phyloP scores from a whole-genome alignment of 2,888 invertebrate genomes.

The Hoplodrina blanda region DNA sequence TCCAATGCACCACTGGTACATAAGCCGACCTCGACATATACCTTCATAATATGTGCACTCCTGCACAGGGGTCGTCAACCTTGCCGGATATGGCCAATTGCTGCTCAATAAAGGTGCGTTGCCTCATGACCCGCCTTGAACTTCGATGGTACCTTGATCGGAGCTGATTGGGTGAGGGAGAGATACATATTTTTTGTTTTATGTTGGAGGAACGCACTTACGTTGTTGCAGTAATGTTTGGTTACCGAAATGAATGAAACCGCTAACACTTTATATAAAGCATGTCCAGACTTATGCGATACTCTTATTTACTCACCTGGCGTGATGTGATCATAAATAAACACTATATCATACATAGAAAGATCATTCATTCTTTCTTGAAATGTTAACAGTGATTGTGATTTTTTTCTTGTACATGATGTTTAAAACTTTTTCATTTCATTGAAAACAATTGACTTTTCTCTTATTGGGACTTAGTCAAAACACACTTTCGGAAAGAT shows the following conservation, averaged over 20 bases:
- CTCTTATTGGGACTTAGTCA: too few relatives aligned
- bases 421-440: too few relatives aligned
- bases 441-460: too few relatives aligned
- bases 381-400: too few relatives aligned
- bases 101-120: conserved; percentile 84
- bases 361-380: too few relatives aligned
- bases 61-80: conserved; percentile 75
- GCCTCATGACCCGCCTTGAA: conserved; percentile 85
- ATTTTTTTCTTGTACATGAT: too few relatives aligned
- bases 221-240: background rate
- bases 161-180: conserved; percentile 5
- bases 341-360: too few relatives aligned
- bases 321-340: too few relatives aligned
- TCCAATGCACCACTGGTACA: conserved; percentile 7
- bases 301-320: too few relatives aligned
- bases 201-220: background rate
- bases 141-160: conserved; percentile 68
- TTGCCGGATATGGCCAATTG: conserved; percentile 82
- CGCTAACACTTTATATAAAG: too few relatives aligned
- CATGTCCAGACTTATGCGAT: too few relatives aligned
- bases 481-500: too few relatives aligned
- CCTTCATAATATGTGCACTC: conserved; percentile 64
- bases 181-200: background rate
- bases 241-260: background rate
- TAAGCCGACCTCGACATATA: conserved; percentile 54